Evolutionary conservation across 2,113 vertebrate genomes (phyloP), one percentile per base, ranked within the genome.

Genomic region (Hyla sarda): DNA sequence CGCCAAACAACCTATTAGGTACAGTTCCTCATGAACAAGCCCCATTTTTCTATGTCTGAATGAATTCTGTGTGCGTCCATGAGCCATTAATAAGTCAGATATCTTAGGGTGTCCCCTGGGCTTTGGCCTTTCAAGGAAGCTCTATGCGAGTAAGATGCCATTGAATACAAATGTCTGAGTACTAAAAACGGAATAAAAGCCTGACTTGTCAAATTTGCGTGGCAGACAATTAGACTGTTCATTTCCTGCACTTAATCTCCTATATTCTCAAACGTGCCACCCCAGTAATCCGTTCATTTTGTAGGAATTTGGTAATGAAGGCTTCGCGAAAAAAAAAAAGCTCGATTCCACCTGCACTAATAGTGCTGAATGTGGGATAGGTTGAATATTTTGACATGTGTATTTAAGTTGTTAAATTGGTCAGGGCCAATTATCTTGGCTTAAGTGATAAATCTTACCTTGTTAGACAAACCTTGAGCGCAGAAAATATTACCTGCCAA

Each of bases 191-290:
- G 56, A 25, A 54, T 84, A 47, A 76, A 76, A 77, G 54, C 83
- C 21, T 30, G 72, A 75, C 65, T 74, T 84, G 83, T 60, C 56
- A 62, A 25, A 84, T 84, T 48, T 13, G 69, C 45, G 37, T n/a
- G 52, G 23, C 69, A 32, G 72, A 84, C 71, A 84, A 84, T 84
- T 65, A 84, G 58, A 25, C 72, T 62, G 83, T 76, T 84, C 83
- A 84, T 84, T 84, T 84, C 83, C 83, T 76, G 83, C 72, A 62
- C 52, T 76, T 84, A 84, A 84, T 84, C 83, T 84, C 41, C 56
- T 65, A 75, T 76, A 84, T 77, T 76, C 83, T 84, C 73, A 76
- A 65, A 76, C 72, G 83, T 84, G 73, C 83, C 50, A 84, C 54
- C 34, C 62, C n/a, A 73, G 83, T 84, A 84, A 84, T 84, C 83